Evolutionary conservation across 2,888 invertebrate genomes (phyloP).

Genomic region (Leptinotarsa tumamoca): DNA sequence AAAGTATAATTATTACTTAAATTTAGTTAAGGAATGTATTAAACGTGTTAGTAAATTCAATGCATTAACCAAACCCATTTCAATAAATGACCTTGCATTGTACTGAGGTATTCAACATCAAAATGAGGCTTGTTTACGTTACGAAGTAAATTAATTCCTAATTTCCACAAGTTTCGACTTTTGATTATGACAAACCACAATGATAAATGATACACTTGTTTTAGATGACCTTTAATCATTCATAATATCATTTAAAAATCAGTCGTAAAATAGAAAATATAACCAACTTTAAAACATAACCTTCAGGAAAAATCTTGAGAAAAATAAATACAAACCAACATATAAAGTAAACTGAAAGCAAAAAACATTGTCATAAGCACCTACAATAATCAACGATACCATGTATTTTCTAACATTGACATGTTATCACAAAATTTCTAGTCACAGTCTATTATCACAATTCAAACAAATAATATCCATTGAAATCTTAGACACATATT

Average conservation of each 20-base stretch:
- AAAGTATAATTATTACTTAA: too few species aligned
- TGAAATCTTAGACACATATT: not conserved
- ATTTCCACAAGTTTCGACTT: too few species aligned
- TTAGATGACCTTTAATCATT: not conserved
- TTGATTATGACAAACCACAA: not conserved
- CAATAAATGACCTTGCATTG: too few species aligned
- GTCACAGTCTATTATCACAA: slow-evolving; percentile 3
- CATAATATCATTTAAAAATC: slow-evolving; percentile 9
- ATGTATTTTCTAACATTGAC: not conserved
- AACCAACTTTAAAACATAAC: slow-evolving; percentile 2
- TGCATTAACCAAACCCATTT: too few species aligned
- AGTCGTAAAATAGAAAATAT: slow-evolving; percentile 12
- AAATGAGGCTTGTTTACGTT: too few species aligned
- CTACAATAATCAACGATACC: not conserved
- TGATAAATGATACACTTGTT: not conserved
- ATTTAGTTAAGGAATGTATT: too few species aligned
- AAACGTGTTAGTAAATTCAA: too few species aligned
- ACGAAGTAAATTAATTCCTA: too few species aligned
- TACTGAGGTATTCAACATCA: too few species aligned
- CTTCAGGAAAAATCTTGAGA: not conserved
- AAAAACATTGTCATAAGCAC: not conserved
- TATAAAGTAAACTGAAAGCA: not conserved
- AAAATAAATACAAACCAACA: slow-evolving; percentile 3
- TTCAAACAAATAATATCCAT: slow-evolving; percentile 1
- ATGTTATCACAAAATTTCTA: not conserved